phyloP scores from a whole-genome alignment of 2,888 invertebrate species.

The Melitaea athalia region DNA sequence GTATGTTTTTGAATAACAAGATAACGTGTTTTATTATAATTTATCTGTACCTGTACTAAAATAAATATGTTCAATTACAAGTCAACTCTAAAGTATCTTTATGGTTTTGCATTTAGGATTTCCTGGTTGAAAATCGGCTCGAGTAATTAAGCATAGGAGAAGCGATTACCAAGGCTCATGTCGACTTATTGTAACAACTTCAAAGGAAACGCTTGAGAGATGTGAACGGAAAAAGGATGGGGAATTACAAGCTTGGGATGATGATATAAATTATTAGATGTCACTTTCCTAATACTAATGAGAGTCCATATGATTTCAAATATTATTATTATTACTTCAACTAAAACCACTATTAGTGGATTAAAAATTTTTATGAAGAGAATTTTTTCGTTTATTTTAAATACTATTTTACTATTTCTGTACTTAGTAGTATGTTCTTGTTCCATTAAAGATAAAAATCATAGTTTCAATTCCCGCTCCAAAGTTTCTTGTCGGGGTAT shows the following conservation, averaged over 20 bases:
- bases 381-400: too few relatives aligned
- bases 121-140: conserved; percentile 12
- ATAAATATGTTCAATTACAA: not conserved
- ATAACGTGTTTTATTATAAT: too few relatives aligned
- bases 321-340: not conserved
- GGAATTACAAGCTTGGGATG: conserved; percentile 29
- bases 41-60: not conserved
- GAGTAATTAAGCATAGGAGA: conserved; percentile 21
- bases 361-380: too few relatives aligned
- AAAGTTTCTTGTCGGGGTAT: too few relatives aligned
- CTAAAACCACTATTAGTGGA: too few relatives aligned
- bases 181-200: conserved; percentile 37
- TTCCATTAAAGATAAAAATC: too few relatives aligned
- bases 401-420: too few relatives aligned
- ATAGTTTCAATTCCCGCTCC: too few relatives aligned
- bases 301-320: not conserved
- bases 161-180: conserved; percentile 33
- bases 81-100: not conserved
- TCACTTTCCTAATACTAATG: not conserved
- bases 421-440: too few relatives aligned
- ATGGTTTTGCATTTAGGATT: conserved; percentile 1
- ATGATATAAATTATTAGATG: conserved; percentile 7
- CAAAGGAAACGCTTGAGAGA: conserved; percentile 33
- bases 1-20: not conserved
- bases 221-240: conserved; percentile 40